Base-by-base conservation (phyloP, 53 echinoderm and acorn worm genomes). In the Echinarachnius parma region DNA sequence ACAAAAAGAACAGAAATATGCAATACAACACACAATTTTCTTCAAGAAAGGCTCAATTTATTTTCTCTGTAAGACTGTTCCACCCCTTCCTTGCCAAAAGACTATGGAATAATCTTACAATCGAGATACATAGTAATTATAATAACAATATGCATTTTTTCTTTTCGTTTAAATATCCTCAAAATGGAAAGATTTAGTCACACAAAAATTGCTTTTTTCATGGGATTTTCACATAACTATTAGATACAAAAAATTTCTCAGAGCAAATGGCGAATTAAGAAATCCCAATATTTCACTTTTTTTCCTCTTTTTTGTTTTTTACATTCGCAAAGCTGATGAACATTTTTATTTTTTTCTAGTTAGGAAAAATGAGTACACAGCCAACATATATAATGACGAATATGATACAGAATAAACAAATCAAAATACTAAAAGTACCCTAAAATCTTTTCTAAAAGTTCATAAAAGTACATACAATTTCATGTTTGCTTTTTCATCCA, bases 11-110 rank as follows among this genome's bases (percentile, higher is more conserved):
- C n/a, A n/a, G n/a, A n/a, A n/a, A n/a, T n/a, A n/a, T n/a, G n/a
- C n/a, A n/a, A n/a, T n/a, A n/a, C n/a, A n/a, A 29, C n/a, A 52
- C 3, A 63, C 10, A 22, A 16, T 2, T 21, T 3, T 32, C 52
- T 28, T 72, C 74, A 54, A 72, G 74, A 72, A 72, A 72, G 74
- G 74, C 74, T 72, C 74, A 56, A 56, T 72, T 54, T 72, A 21
- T 69, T 72, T 72, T 56, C 74, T 28, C 28, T 56, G 57, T 42
- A 72, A 72, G 74, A 39, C 56, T 72, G 56, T 57, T 56, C 74
- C 74, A 55, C 39, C 34, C 42, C 56, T 57, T n/a, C n/a, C n/a
- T 16, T 72, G 74, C 50, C 68, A 55, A 72, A 44, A 72, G 30
- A 56, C 57, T 39, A 45, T 56, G 74, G 74, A 72, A 56, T 72